Conservation (phyloP, 2,797 vertebrate species). For the Orestias chungarensis region DNA sequence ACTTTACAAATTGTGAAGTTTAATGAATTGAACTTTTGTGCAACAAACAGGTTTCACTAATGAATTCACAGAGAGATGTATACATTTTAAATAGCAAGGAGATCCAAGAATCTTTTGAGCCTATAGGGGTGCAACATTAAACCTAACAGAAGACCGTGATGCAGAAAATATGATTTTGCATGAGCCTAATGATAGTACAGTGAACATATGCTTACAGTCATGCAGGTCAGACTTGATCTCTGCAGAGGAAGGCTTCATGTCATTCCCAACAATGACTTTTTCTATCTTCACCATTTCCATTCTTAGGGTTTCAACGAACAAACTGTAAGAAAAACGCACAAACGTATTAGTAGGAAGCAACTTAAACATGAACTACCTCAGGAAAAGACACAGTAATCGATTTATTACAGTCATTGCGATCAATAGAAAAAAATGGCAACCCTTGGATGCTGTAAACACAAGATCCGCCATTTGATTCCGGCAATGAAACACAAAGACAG, state of each 20-base stretch:
- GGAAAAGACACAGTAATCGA: not conserved
- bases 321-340: slow-evolving; percentile 34
- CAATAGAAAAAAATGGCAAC: not conserved
- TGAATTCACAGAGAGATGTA: not conserved
- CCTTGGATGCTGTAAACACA: not conserved
- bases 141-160: not conserved
- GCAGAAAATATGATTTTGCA: not conserved
- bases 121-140: not conserved
- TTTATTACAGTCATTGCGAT: too few relatives aligned
- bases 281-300: slow-evolving; percentile 71
- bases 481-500: not conserved
- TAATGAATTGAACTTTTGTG: not conserved
- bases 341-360: not conserved
- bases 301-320: slow-evolving; percentile 20
- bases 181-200: not conserved
- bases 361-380: not conserved
- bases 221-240: slow-evolving; percentile 60
- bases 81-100: not conserved
- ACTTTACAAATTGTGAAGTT: not conserved
- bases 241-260: slow-evolving; percentile 35
- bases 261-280: slow-evolving; percentile 64
- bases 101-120: not conserved
- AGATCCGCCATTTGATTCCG: not conserved
- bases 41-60: not conserved
- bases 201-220: slow-evolving; percentile 52